Evolutionary conservation across 2,797 vertebrate genomes (phyloP).

Genomic region (Lagocephalus sceleratus): DNA sequence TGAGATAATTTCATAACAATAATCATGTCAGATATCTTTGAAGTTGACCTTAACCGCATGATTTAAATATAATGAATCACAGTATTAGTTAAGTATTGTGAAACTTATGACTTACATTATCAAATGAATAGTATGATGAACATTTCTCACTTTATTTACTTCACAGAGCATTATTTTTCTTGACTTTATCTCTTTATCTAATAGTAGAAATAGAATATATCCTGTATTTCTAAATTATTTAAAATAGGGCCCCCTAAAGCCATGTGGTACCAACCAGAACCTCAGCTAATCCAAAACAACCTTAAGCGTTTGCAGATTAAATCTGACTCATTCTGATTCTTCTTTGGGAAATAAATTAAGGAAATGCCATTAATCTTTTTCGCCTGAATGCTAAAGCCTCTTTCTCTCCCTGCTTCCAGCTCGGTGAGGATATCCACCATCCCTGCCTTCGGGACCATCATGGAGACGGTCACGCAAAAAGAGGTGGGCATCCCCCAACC

Average conservation of each 20-base stretch:
- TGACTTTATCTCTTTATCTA: too few relatives aligned
- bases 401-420: slow-evolving; percentile 71
- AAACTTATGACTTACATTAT: too few relatives aligned
- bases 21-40: too few relatives aligned
- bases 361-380: slow-evolving; percentile 1
- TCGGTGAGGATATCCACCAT: slow-evolving; percentile 99
- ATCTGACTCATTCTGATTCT: slow-evolving; percentile 24
- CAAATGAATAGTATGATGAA: too few relatives aligned
- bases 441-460: slow-evolving; percentile 98
- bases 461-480: slow-evolving; percentile 98
- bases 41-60: too few relatives aligned
- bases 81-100: too few relatives aligned
- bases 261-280: slow-evolving; percentile 7
- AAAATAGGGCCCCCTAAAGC: not conserved
- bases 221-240: not conserved
- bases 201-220: not conserved
- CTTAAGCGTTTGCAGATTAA: slow-evolving; percentile 4
- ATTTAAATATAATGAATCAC: too few relatives aligned
- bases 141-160: too few relatives aligned
- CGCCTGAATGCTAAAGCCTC: slow-evolving; percentile 34
- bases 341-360: too few relatives aligned
- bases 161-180: too few relatives aligned
- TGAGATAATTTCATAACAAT: too few relatives aligned
- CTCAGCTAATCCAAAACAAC: slow-evolving; percentile 8
- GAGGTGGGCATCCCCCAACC: too few relatives aligned